A percentile compares a stretch with the other conserved stretches of the same genome.
Conservation (phyloP, 1,140 invertebrate species). For the Cydia pomonella region DNA sequence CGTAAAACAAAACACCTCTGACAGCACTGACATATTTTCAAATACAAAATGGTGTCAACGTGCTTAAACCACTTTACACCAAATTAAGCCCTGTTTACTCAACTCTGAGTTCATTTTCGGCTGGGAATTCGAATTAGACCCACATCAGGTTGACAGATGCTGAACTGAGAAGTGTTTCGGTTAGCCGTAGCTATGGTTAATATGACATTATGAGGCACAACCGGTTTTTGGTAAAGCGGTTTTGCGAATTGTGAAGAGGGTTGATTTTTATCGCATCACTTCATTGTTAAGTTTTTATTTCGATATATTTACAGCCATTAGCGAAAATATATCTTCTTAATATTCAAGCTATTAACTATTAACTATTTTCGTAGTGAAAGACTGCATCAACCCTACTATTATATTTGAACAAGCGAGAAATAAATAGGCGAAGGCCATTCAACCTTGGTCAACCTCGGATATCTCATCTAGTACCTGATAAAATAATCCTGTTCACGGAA, state of each 20-base stretch:
- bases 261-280: constrained; percentile 3
- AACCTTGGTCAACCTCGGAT: too few relatives aligned
- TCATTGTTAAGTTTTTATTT: background rate
- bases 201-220: constrained; percentile 31
- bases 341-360: too few relatives aligned
- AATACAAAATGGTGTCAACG: constrained; percentile 22
- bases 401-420: too few relatives aligned
- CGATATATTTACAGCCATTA: too few relatives aligned
- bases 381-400: too few relatives aligned
- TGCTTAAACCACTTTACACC: background rate
- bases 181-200: constrained; percentile 9
- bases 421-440: too few relatives aligned
- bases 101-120: background rate
- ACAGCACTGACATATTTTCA: constrained; percentile 15
- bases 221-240: constrained; percentile 19
- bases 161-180: constrained; percentile 27
- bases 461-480: too few relatives aligned
- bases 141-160: constrained; percentile 23
- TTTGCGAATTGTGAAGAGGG: background rate
- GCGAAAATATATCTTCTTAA: too few relatives aligned
- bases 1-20: constrained; percentile 20
- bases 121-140: background rate
- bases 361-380: too few relatives aligned
- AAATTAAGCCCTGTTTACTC: background rate
- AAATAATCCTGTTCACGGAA: too few relatives aligned